Conservation (phyloP, 2,888 invertebrate species). For the Gerris lacustris region DNA sequence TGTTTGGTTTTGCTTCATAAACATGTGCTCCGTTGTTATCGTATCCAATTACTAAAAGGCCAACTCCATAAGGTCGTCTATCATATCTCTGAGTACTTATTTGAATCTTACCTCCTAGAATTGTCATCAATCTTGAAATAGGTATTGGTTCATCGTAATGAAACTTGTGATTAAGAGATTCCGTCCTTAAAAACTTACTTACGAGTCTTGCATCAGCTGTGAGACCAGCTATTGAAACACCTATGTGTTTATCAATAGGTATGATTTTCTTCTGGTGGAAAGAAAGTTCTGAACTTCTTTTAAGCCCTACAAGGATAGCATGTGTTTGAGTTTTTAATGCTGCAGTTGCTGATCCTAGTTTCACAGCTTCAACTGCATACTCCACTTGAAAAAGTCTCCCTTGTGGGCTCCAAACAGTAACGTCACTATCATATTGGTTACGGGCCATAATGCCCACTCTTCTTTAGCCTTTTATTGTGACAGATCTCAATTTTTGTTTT, state of each 20-base stretch:
- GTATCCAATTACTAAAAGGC: conserved; percentile 89
- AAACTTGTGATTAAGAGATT: conserved; percentile 89
- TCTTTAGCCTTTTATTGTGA: neutral
- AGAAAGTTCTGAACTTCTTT: conserved; percentile 89
- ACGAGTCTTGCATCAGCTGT: conserved; percentile 95
- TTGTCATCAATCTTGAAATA: conserved; percentile 67
- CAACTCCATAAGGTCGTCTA: conserved; percentile 92
- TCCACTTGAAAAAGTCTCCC: conserved; percentile 90
- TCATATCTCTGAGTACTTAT: conserved; percentile 95
- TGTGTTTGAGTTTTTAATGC: conserved; percentile 86
- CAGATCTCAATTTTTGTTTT: neutral
- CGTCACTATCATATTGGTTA: conserved; percentile 99
- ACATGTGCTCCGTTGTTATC: conserved; percentile 95
- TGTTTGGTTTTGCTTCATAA: conserved; percentile 94
- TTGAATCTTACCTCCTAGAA: conserved; percentile 90
- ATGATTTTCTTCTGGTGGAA: conserved; percentile 97
- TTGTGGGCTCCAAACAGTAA: conserved; percentile 99
- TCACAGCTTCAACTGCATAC: conserved; percentile 99
- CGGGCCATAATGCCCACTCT: conserved; percentile 39
- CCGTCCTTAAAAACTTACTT: conserved; percentile 82
- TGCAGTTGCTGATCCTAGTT: conserved; percentile 91
- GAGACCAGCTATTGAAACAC: conserved; percentile 90
- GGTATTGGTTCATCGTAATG: conserved; percentile 80
- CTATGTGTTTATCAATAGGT: conserved; percentile 90
- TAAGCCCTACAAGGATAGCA: conserved; percentile 88